phyloP scores from a whole-genome alignment of 1,140 invertebrate genomes.

The Penaeus chinensis region DNA sequence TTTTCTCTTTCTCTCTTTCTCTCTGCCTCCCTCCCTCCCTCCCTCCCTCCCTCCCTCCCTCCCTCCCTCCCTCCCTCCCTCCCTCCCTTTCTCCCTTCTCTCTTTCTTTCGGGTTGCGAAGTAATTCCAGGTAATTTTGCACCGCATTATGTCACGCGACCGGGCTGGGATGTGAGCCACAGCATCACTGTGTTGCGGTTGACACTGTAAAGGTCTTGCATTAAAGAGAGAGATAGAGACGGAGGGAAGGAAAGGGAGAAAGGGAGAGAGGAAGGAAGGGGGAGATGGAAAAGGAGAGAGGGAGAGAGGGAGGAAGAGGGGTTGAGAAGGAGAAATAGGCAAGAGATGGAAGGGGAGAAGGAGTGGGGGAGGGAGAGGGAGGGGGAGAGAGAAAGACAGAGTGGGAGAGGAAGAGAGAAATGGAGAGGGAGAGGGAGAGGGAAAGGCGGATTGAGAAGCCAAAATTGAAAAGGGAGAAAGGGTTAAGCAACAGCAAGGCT shows the following conservation, averaged over 20 bases:
- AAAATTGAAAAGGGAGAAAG: no score
- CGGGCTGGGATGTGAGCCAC: not conserved
- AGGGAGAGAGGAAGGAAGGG: not conserved
- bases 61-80: constrained; percentile 6
- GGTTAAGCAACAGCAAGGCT: no score
- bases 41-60: constrained; percentile 4
- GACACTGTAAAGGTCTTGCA: not conserved
- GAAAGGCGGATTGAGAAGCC: no score
- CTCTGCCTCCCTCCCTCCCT: not conserved
- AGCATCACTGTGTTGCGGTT: not conserved
- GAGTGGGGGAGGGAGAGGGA: not conserved
- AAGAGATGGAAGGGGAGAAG: not conserved
- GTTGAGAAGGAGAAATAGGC: not conserved
- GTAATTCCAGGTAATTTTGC: not conserved
- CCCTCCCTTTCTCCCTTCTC: not conserved
- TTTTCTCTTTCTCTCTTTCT: not conserved
- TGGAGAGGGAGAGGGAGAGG: no score
- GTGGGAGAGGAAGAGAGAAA: not conserved
- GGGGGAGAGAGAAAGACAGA: not conserved
- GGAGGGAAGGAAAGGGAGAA: not conserved
- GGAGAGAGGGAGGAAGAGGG: constrained; percentile 27
- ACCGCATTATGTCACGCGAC: not conserved
- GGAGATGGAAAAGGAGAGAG: not conserved
- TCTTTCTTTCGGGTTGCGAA: not conserved
- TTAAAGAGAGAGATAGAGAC: constrained; percentile 6